Base-by-base conservation (phyloP, 2,888 invertebrate genomes). In the Morpho helenor region DNA sequence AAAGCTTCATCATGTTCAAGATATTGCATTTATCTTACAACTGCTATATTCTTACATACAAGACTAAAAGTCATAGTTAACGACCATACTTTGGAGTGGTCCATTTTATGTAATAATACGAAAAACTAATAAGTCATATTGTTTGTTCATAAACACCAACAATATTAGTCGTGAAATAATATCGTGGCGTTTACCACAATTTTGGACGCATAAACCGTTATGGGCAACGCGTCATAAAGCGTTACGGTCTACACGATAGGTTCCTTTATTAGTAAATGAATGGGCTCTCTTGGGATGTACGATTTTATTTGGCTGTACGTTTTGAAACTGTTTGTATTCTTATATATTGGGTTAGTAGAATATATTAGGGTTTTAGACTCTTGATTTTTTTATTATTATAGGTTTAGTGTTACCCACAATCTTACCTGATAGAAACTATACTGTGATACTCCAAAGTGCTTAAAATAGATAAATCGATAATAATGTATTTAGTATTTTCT, bases 211-310 rank as follows among this genome's bases (percentile, higher is more conserved):
- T 62, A 60, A 60, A 62, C 51, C 47, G 49, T 58, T 58, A 57
- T 22, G 48, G 43, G 43, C 46, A n/a, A 45, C 48, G 54, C 47
- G 51, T 49, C 60, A 60, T 64, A 64, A 64, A 60, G 54, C 47
- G 60, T 62, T 60, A 64, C 51, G 58, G 52, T 49, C 49, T 16
- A 49, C 42, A 43, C 57, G 47, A 58, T 60, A 64, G 58, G 56
- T 56, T 55, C 41, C 49, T 39, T 64, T 64, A 64, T 59, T 64
- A 50, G 59, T 50, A 31, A 53, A 16, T 46, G 59, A 51, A 40
- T 44, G 52, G 44, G 31, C 7, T 7, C 46, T 46, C 46, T 45
- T 31, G 56, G 48, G 51, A 41, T 42, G 22, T 51, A 41, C 10
- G 16, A 16, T 16, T 41, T 31, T 49, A 2, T 22, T n/a, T n/a